Conservation (phyloP, 1,140 invertebrate genomes). For the Scylla paramamosain region DNA sequence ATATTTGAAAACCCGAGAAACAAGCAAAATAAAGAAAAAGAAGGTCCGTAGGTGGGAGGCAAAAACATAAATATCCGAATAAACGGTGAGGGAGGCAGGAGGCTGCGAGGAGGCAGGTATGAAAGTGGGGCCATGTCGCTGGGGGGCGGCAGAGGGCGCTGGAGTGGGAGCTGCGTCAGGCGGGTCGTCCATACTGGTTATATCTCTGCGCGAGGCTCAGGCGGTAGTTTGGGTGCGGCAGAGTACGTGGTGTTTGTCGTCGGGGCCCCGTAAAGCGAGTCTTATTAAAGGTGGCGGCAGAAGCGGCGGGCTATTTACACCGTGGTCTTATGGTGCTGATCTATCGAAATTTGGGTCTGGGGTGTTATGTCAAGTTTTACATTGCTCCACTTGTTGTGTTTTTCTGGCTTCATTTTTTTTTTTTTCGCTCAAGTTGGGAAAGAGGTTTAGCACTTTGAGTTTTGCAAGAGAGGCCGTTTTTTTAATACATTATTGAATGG, state of each 20-base stretch:
- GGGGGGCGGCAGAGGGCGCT: too few species aligned
- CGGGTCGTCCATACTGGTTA: conserved; percentile 1
- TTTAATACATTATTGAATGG: too few species aligned
- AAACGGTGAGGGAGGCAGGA: background rate
- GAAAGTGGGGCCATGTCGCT: too few species aligned
- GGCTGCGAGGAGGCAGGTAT: background rate
- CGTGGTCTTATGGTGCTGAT: background rate
- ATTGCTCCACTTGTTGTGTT: background rate
- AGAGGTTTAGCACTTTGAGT: background rate
- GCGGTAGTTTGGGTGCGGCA: background rate
- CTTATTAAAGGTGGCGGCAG: background rate
- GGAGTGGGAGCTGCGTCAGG: background rate
- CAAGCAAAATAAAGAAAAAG: background rate
- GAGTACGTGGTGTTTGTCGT: conserved; percentile 34
- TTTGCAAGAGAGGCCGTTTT: too few species aligned
- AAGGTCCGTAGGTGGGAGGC: background rate
- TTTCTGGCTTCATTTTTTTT: background rate
- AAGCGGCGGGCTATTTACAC: background rate
- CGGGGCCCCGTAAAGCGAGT: background rate
- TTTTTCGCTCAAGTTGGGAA: background rate
- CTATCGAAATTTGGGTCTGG: background rate
- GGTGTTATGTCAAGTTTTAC: conserved; percentile 3
- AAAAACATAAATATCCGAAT: background rate
- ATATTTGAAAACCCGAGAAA: background rate
- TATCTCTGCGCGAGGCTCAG: background rate